Conservation (phyloP, 2,113 vertebrate species). For the Scalopus aquaticus region DNA sequence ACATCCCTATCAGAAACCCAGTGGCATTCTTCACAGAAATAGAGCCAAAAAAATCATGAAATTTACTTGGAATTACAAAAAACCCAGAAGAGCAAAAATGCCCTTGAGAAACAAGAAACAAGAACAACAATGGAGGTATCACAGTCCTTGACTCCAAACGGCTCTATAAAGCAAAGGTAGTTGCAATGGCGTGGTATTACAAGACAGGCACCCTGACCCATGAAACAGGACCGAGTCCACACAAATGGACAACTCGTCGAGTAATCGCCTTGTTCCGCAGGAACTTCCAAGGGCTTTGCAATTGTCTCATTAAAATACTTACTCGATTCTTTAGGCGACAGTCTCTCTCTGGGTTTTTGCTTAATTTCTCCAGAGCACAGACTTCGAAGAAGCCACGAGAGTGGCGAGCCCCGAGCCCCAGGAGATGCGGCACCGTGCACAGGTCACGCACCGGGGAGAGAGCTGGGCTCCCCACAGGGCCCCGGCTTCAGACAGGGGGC, state of each 20-base stretch:
- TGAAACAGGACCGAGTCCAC: no score
- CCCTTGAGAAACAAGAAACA: no score
- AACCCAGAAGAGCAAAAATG: no score
- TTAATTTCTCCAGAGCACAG: neutral
- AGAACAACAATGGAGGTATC: no score
- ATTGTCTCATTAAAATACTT: constrained; percentile 15
- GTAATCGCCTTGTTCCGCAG: neutral
- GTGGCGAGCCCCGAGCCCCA: neutral
- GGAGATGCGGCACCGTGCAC: neutral
- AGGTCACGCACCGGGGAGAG: neutral
- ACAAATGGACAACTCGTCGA: neutral
- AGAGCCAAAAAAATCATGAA: no score
- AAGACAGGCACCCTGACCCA: no score
- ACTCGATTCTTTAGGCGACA: neutral
- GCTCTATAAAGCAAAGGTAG: no score
- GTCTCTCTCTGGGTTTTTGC: neutral
- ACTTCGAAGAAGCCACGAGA: neutral
- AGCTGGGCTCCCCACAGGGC: neutral
- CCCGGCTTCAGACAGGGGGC: neutral
- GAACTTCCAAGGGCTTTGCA: neutral
- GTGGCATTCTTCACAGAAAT: no score
- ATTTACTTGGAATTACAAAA: no score
- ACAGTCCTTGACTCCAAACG: no score
- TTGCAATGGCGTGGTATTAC: no score
- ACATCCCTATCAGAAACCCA: no score